phyloP scores from a whole-genome alignment of 2,888 invertebrate species.

The Bhutanitis thaidina region DNA sequence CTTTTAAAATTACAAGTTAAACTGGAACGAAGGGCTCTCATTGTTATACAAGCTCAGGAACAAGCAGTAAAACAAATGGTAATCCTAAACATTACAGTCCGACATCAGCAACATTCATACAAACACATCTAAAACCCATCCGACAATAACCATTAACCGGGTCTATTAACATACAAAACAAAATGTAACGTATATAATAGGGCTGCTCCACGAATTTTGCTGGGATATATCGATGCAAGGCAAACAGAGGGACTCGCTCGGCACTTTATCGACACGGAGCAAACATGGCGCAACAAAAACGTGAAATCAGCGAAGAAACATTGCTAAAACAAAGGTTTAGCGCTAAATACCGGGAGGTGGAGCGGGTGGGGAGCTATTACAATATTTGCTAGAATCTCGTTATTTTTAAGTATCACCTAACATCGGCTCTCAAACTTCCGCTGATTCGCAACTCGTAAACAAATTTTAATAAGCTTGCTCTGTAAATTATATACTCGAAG shows the following conservation, averaged over 20 bases:
- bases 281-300: constrained; percentile 31
- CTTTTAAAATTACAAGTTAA: constrained; percentile 1
- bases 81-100: constrained; percentile 22
- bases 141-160: constrained; percentile 47
- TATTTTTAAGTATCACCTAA: constrained; percentile 75
- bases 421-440: constrained; percentile 58
- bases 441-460: constrained; percentile 27
- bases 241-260: constrained; percentile 41
- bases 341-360: constrained; percentile 31
- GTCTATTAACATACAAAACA: constrained; percentile 57
- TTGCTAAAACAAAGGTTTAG: constrained; percentile 56
- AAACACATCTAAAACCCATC: constrained; percentile 31
- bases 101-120: constrained; percentile 27
- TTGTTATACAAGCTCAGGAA: constrained; percentile 1
- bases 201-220: constrained; percentile 50
- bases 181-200: constrained; percentile 51
- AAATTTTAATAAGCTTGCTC: constrained; percentile 15
- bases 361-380: constrained; percentile 49
- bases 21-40: background rate
- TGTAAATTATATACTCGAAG: too few relatives aligned
- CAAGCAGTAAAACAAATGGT: constrained; percentile 23
- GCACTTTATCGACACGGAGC: constrained; percentile 38
- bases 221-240: constrained; percentile 58
- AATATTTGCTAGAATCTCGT: constrained; percentile 78
- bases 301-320: constrained; percentile 57